phyloP scores from a whole-genome alignment of 2,888 invertebrate genomes.

The Phalera bucephala region DNA sequence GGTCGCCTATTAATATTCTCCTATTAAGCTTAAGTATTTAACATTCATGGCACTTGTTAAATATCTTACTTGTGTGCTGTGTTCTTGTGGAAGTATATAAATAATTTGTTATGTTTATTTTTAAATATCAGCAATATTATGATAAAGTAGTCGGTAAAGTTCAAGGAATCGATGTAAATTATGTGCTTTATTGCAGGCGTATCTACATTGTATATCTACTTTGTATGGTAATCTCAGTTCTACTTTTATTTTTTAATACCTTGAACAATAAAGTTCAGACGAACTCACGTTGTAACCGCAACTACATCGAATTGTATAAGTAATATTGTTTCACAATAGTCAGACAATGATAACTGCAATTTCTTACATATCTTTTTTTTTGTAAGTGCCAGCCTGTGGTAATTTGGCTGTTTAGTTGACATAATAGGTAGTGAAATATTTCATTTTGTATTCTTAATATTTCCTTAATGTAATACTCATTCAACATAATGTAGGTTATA shows the following conservation, averaged over 20 bases:
- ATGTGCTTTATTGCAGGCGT: neutral
- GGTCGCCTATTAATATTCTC: slow-evolving; percentile 19
- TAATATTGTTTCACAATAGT: neutral
- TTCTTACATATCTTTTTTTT: too few relatives aligned
- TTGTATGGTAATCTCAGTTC: neutral
- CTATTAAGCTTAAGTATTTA: slow-evolving; percentile 21
- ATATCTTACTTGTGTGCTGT: slow-evolving; percentile 5
- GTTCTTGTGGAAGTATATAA: neutral
- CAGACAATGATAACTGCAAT: neutral
- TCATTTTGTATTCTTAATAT: too few relatives aligned
- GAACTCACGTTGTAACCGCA: too few relatives aligned
- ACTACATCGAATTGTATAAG: neutral
- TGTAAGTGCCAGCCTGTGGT: too few relatives aligned
- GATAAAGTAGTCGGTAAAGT: slow-evolving; percentile 3
- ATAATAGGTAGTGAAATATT: too few relatives aligned
- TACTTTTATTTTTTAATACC: neutral
- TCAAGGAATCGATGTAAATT: slow-evolving; percentile 1
- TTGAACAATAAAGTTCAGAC: neutral
- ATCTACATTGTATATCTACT: neutral
- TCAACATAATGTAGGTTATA: too few relatives aligned
- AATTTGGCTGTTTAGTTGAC: too few relatives aligned
- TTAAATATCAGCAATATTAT: slow-evolving; percentile 1
- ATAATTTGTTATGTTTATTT: too few relatives aligned
- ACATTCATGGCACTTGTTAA: slow-evolving; percentile 23
- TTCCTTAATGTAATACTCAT: too few relatives aligned